Percentiles rank a stretch among this genome's conserved stretches.
Evolutionary conservation across 2,888 invertebrate species (phyloP).

Genomic region (Tenodera sinensis): DNA sequence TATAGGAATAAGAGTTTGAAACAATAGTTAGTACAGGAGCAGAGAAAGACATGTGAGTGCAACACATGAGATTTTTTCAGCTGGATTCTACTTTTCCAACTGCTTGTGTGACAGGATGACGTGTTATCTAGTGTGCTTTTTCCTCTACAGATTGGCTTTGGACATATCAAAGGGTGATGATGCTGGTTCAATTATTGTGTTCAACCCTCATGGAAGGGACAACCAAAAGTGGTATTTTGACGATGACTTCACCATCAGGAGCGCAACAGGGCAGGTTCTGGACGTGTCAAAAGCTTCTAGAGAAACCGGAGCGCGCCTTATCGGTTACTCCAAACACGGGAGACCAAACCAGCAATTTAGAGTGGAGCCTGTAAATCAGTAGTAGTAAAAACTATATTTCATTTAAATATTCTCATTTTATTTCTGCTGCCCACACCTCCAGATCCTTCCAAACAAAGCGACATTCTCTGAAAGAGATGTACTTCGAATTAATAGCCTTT

Average conservation of each 20-base stretch:
- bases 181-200: background rate
- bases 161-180: background rate
- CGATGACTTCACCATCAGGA: slow-evolving; percentile 7
- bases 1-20: too few species aligned
- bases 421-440: too few species aligned
- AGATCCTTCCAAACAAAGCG: too few species aligned
- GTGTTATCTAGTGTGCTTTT: background rate
- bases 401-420: background rate
- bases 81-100: too few species aligned
- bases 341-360: slow-evolving; percentile 14
- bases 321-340: slow-evolving; percentile 11
- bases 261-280: background rate
- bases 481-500: too few species aligned
- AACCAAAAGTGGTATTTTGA: slow-evolving; percentile 21
- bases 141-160: background rate
- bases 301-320: background rate
- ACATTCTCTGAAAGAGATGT: too few species aligned
- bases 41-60: too few species aligned
- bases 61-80: too few species aligned
- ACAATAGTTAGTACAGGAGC: too few species aligned
- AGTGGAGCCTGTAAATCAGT: background rate
- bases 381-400: background rate
- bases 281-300: background rate
- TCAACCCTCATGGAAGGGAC: background rate
- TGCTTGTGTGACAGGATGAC: background rate